Percentiles rank a stretch among this genome's conserved stretches.
These are phyloP conservation scores for Egretta garzetta DNA, from an alignment of 2,113 vertebrate genomes.

Conservation along the genomic window DNA sequence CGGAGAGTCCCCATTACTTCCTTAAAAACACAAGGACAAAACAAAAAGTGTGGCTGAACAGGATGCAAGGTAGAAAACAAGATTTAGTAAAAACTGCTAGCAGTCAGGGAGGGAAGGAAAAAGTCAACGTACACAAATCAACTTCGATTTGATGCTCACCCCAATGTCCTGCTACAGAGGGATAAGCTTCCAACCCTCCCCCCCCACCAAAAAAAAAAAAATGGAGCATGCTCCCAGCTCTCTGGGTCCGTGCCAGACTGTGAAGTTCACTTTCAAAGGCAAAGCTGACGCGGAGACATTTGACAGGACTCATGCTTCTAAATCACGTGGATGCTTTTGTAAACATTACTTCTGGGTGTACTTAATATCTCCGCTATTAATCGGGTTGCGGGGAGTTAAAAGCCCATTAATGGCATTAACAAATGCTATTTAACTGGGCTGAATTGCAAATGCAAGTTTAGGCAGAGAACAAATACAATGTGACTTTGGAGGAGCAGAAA, in stretches of 20 bases:
- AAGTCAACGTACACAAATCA: not conserved
- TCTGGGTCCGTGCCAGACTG: conserved; percentile 5
- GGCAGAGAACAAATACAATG: conserved; percentile 49
- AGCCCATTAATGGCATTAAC: conserved; percentile 68
- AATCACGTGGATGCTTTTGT: conserved; percentile 58
- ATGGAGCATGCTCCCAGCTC: not conserved
- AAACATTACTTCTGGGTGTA: conserved; percentile 63
- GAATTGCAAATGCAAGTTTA: conserved; percentile 67
- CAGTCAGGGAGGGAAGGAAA: not conserved
- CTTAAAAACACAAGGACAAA: not conserved
- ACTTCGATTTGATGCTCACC: not conserved
- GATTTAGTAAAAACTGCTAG: not conserved
- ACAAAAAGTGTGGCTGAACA: not conserved
- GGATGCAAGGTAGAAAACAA: not conserved
- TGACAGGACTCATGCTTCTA: conserved; percentile 59
- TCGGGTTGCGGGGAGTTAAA: conserved; percentile 56
- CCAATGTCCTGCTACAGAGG: not conserved
- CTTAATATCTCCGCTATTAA: conserved; percentile 66
- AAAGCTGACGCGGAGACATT: conserved; percentile 32
- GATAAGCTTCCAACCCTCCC: not conserved
- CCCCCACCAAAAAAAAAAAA: not conserved
- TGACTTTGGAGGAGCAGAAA: conserved; percentile 54
- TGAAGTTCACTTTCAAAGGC: conserved; percentile 67
- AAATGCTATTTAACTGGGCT: conserved; percentile 48
- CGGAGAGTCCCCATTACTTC: not conserved